A percentile compares a stretch with the other conserved stretches of the same genome.
Conservation (phyloP, 2,888 invertebrate genomes). For the Coleophora flavipennella region DNA sequence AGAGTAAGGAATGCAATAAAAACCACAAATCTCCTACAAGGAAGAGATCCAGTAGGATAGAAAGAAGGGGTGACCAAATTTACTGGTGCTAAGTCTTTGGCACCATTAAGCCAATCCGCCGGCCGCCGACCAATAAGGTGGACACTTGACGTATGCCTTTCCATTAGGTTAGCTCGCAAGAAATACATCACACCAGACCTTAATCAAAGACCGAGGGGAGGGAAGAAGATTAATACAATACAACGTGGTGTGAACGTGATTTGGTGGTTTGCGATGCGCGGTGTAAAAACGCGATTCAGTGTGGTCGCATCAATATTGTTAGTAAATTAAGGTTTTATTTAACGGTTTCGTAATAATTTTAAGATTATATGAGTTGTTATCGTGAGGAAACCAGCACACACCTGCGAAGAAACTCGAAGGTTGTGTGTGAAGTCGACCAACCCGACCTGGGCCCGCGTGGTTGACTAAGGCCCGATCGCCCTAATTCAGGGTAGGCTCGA, state of each 20-base stretch:
- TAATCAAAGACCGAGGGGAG: conserved; percentile 66
- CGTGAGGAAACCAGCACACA: too few relatives aligned
- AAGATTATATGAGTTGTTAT: too few relatives aligned
- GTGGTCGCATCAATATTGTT: too few relatives aligned
- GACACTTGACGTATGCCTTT: conserved; percentile 69
- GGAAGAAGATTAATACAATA: conserved; percentile 61
- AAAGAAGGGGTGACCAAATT: conserved; percentile 48
- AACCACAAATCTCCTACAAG: conserved; percentile 1
- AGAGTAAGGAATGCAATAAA: too few relatives aligned
- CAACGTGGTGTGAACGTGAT: conserved; percentile 34
- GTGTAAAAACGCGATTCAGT: too few relatives aligned
- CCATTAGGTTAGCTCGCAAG: conserved; percentile 66
- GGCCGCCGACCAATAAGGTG: conserved; percentile 63
- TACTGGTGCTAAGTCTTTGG: conserved; percentile 42
- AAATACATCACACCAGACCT: conserved; percentile 65
- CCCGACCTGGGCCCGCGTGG: too few relatives aligned
- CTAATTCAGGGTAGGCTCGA: too few relatives aligned
- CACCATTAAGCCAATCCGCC: conserved; percentile 59
- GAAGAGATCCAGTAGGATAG: conserved; percentile 21
- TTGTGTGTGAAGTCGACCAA: too few relatives aligned
- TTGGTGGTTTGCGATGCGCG: conserved; percentile 12
- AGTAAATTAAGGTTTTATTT: too few relatives aligned
- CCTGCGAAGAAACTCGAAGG: too few relatives aligned
- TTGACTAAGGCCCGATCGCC: too few relatives aligned
- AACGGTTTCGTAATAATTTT: too few relatives aligned